Evolutionary conservation across 2,888 invertebrate genomes (phyloP).

Genomic region (Polyommatus icarus): DNA sequence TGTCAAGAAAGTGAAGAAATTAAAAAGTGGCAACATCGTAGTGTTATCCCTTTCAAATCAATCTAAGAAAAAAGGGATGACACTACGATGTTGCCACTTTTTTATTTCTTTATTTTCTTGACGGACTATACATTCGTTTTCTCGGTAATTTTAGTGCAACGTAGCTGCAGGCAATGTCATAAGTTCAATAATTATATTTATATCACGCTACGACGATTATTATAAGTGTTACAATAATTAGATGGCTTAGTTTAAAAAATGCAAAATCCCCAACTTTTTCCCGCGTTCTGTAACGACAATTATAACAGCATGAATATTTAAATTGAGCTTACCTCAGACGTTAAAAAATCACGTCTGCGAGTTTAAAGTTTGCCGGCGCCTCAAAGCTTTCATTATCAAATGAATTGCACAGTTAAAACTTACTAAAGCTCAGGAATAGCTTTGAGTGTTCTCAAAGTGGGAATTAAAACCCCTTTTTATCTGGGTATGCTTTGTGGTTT

Average conservation of each 20-base stretch:
- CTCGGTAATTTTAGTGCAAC: too few species aligned
- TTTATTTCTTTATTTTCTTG: too few species aligned
- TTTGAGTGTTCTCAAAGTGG: conserved; percentile 23
- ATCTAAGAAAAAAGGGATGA: too few species aligned
- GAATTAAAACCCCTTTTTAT: conserved; percentile 21
- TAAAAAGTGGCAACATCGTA: too few species aligned
- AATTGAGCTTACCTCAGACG: not conserved
- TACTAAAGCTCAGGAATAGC: conserved; percentile 27
- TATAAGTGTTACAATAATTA: not conserved
- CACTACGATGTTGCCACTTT: too few species aligned
- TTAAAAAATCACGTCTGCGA: conserved; percentile 20
- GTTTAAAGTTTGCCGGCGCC: conserved; percentile 22
- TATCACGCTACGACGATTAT: too few species aligned
- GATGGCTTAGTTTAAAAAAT: not conserved
- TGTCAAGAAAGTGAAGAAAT: too few species aligned
- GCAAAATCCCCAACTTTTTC: not conserved
- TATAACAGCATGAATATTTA: conserved; percentile 10
- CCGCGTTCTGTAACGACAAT: conserved; percentile 20
- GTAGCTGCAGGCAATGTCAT: too few species aligned
- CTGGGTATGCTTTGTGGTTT: conserved; percentile 9
- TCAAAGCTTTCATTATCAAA: conserved; percentile 33
- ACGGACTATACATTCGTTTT: too few species aligned
- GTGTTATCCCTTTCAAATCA: too few species aligned
- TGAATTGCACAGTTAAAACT: conserved; percentile 29
- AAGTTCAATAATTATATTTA: too few species aligned